Percentiles rank a stretch among this genome's conserved stretches.
Evolutionary conservation across 2,797 vertebrate genomes (phyloP).

Genomic region (Jordanella pulchra): DNA sequence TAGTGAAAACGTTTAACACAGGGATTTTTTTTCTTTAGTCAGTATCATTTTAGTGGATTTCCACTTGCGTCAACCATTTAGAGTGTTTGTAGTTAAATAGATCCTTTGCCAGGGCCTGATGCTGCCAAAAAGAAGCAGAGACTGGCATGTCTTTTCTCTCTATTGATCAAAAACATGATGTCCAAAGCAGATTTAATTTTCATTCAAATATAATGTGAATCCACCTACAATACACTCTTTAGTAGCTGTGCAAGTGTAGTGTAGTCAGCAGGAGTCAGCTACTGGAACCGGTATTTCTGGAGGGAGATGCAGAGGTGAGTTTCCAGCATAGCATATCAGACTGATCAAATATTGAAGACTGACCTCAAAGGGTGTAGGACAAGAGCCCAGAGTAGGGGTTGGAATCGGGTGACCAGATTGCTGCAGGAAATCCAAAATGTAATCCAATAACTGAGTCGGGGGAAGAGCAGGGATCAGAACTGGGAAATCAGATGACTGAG

Average conservation of each 20-base stretch:
- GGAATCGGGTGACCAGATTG: too few species aligned
- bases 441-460: too few species aligned
- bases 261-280: too few species aligned
- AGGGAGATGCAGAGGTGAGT: too few species aligned
- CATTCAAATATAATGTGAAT: not conserved
- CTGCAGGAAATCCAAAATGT: too few species aligned
- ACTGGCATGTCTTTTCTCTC: slow-evolving; percentile 11
- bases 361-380: too few species aligned
- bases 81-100: slow-evolving; percentile 15
- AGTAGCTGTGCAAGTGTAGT: not conserved
- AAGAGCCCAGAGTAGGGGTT: too few species aligned
- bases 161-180: slow-evolving; percentile 19
- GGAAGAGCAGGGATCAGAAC: too few species aligned
- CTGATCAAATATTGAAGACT: too few species aligned
- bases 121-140: not conserved
- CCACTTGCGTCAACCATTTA: slow-evolving; percentile 29
- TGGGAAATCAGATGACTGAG: too few species aligned
- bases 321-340: too few species aligned
- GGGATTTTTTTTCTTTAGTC: slow-evolving; percentile 52
- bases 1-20: slow-evolving; percentile 50
- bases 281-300: too few species aligned
- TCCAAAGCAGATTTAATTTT: not conserved
- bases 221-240: not conserved
- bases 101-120: slow-evolving; percentile 20
- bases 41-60: slow-evolving; percentile 33